Conservation (phyloP, 1,140 invertebrate genomes). For the Leptopilina clavipes region DNA sequence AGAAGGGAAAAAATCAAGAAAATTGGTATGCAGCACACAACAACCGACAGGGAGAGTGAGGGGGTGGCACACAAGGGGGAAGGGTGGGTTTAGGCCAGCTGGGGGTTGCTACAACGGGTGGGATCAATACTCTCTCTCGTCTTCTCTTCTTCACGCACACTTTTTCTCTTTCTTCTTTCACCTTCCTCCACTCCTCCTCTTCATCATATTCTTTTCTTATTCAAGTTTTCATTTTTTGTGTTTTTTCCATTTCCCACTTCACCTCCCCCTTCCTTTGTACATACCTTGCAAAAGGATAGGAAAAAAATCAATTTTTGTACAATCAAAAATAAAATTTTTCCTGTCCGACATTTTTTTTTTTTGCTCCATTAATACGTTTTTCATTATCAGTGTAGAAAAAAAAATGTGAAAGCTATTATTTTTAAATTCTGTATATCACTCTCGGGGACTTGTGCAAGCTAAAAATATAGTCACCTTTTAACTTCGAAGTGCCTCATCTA, state of each 20-base stretch:
- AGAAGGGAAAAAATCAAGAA: conserved; percentile 68
- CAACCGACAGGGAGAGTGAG: conserved; percentile 67
- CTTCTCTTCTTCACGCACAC: conserved; percentile 64
- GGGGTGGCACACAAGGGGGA: conserved; percentile 60
- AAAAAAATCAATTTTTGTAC: too few species aligned
- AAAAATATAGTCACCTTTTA: conserved; percentile 32
- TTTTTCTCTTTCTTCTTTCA: conserved; percentile 44
- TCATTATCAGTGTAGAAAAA: background rate
- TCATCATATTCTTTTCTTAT: background rate
- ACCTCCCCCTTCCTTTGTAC: too few species aligned
- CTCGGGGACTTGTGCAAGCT: conserved; percentile 2
- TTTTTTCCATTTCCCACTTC: background rate
- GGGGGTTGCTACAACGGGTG: conserved; percentile 67
- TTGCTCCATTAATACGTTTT: background rate
- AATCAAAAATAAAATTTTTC: background rate
- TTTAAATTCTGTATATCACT: conserved; percentile 30
- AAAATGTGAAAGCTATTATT: conserved; percentile 22
- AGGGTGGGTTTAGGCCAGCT: conserved; percentile 67
- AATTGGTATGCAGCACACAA: conserved; percentile 76
- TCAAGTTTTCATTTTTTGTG: background rate
- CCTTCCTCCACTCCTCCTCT: conserved; percentile 45
- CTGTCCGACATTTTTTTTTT: too few species aligned
- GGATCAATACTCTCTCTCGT: conserved; percentile 74
- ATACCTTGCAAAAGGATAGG: background rate
- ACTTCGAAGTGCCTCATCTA: conserved; percentile 22